These are phyloP conservation scores for Furnarius figulus DNA, from an alignment of 2,113 vertebrate species.

Conservation along the genomic window DNA sequence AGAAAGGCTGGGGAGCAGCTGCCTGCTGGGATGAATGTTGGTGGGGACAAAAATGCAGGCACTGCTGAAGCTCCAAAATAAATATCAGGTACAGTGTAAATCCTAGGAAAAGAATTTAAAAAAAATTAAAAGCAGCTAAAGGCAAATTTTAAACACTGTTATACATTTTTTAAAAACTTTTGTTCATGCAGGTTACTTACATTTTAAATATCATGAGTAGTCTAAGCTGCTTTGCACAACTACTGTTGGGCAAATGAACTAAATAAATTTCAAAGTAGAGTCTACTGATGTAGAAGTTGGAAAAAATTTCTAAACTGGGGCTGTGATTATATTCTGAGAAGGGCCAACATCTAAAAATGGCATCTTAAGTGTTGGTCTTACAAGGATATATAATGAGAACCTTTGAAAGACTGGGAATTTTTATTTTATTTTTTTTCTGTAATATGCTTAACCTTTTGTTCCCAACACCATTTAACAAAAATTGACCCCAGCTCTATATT, in stretches of 20 bases:
- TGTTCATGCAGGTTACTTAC: background rate
- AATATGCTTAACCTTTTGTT: background rate
- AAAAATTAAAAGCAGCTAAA: background rate
- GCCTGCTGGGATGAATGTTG: background rate
- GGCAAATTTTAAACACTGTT: background rate
- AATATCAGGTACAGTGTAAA: background rate
- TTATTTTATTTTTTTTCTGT: background rate
- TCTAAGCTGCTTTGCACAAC: background rate
- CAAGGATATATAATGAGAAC: background rate
- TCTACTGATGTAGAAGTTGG: background rate
- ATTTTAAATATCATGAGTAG: background rate
- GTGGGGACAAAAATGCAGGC: background rate
- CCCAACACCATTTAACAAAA: background rate
- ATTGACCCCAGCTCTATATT: background rate
- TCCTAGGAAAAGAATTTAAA: background rate
- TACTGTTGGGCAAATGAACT: background rate
- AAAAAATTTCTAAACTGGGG: background rate
- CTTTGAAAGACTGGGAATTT: background rate
- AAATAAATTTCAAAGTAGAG: background rate
- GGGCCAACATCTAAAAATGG: background rate
- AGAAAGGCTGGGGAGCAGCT: background rate
- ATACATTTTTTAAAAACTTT: background rate
- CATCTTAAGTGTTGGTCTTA: background rate
- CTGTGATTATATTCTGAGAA: background rate
- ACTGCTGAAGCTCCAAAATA: background rate